Evolutionary conservation across 2,113 vertebrate species (phyloP), one percentile per base, ranked within the genome.

Genomic region (Equus przewalskii): DNA sequence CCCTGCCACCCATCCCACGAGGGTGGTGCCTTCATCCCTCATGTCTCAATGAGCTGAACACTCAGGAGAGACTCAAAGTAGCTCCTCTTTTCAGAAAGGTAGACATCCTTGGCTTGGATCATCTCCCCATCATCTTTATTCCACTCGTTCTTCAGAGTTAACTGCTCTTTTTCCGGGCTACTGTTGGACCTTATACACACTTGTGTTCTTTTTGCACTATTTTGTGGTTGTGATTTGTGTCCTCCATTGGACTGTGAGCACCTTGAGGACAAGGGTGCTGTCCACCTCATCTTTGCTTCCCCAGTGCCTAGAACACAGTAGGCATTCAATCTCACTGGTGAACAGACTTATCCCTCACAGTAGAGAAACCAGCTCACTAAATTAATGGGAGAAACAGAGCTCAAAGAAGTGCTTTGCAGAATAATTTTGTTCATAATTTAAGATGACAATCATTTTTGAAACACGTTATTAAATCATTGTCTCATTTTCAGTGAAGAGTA

Each of bases 341-440:
- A 93, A 83, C 6, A 60, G 46, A 62, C 41, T 73, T 46, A 92
- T 2, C 30, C 22, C 65, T 95, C 49, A 75, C 28, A 49, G 72
- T 14, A 88, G 11, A 69, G 44, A 87, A 94, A 73, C 33, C 13
- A 91, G 22, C 22, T 90, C 24, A 41, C 56, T 91, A 90, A 73
- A 18, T 81, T 93, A 70, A 69, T 33, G 3, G 58, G 41, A 78
- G 60, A 49, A 73, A 89, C 18, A 73, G 30, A 78, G 54, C 10
- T 88, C 30, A 44, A 14, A 41, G 30, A 79, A 49, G 18, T 54
- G 18, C 69, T 96, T 51, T 49, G 16, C 26, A 56, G 19, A 89
- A 75, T 85, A 92, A 86, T 18, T 78, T 70, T 80, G 22, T 94
- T 58, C 95, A 95, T 54, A 87, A 87, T 73, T 87, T 84, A 95